Evolutionary conservation across 2,797 vertebrate genomes (phyloP).

Genomic region (Epinephelus awoara): DNA sequence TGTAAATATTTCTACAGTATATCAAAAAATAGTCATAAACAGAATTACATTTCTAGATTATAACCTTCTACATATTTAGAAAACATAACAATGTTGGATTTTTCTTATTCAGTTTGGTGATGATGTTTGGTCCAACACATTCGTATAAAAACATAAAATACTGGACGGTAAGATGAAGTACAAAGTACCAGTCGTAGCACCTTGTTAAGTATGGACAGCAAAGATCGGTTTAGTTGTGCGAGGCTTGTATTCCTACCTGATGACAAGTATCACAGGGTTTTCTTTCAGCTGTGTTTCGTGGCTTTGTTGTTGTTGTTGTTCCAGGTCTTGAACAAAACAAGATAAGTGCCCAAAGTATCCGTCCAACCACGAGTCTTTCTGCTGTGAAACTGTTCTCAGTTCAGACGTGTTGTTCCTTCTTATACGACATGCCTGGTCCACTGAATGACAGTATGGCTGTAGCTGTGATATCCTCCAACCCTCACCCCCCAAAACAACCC

Average conservation of each 20-base stretch:
- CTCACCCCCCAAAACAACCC: background rate
- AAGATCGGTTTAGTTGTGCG: constrained; percentile 57
- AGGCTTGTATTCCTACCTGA: constrained; percentile 32
- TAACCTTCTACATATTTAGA: constrained; percentile 73
- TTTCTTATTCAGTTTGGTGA: constrained; percentile 30
- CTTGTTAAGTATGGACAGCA: constrained; percentile 69
- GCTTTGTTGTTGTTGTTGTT: constrained; percentile 35
- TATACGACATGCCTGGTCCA: constrained; percentile 72
- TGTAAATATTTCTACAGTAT: constrained; percentile 67
- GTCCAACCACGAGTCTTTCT: constrained; percentile 78
- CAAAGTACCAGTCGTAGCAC: constrained; percentile 79
- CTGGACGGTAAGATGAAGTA: constrained; percentile 65
- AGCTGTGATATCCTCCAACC: constrained; percentile 52
- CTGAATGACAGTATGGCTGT: constrained; percentile 48
- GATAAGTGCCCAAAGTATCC: constrained; percentile 73
- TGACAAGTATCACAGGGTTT: constrained; percentile 18
- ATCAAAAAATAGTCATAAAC: constrained; percentile 71
- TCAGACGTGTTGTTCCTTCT: constrained; percentile 72
- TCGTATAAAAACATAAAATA: constrained; percentile 77
- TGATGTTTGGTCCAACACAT: constrained; percentile 81
- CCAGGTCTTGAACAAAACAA: constrained; percentile 51
- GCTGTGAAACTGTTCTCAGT: constrained; percentile 68
- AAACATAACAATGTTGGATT: constrained; percentile 67
- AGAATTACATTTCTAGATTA: constrained; percentile 75
- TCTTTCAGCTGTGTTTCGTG: constrained; percentile 25